Conservation (phyloP, 2,113 vertebrate genomes). For the Nesogale talazaci region DNA sequence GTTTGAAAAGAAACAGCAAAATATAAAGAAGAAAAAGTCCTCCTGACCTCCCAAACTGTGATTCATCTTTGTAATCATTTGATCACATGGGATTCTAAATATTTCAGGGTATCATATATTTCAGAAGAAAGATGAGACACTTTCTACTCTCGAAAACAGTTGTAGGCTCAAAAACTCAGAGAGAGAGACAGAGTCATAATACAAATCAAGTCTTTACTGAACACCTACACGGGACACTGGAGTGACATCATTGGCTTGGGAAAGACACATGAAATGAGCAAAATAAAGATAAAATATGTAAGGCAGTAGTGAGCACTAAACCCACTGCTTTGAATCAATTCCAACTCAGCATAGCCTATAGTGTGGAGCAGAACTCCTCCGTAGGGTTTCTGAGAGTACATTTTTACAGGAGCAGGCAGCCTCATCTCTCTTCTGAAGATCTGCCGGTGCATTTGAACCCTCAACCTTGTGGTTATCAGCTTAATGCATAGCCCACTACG, state of each 20-base stretch:
- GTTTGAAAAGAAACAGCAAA: slow-evolving; percentile 36
- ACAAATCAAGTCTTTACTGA: not conserved
- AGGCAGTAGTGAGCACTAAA: too few species aligned
- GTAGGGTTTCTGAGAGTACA: too few species aligned
- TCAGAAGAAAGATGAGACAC: too few species aligned
- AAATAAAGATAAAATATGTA: not conserved
- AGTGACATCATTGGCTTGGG: not conserved
- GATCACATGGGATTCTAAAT: not conserved
- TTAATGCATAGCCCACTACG: too few species aligned
- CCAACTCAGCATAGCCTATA: too few species aligned
- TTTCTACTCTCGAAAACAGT: too few species aligned
- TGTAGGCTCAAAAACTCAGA: not conserved
- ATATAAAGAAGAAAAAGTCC: not conserved
- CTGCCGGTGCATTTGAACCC: too few species aligned
- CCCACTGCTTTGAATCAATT: too few species aligned
- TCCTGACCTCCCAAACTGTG: not conserved
- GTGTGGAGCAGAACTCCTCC: too few species aligned
- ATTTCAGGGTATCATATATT: not conserved
- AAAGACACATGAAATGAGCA: not conserved
- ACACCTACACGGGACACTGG: not conserved
- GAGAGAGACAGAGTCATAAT: not conserved
- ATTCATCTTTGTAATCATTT: not conserved
- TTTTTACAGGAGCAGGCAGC: too few species aligned
- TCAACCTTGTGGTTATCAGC: too few species aligned
- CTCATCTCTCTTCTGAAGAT: too few species aligned